A percentile compares a stretch with the other conserved stretches of the same genome.
Evolutionary conservation across 2,113 vertebrate species (phyloP).

Genomic region (Scytalopus superciliaris): DNA sequence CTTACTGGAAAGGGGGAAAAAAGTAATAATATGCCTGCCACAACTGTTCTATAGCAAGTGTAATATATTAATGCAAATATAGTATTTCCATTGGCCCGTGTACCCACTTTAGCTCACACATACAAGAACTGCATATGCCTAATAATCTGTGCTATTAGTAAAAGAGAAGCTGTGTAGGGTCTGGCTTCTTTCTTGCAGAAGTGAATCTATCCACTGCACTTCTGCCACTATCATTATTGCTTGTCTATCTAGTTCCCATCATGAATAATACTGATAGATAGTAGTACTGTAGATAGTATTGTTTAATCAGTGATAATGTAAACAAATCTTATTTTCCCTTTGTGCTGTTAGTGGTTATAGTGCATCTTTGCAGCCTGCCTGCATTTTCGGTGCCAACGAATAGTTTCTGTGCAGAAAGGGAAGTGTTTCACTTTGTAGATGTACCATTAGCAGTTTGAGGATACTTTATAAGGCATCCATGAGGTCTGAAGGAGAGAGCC

Average conservation of each 20-base stretch:
- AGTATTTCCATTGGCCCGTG: background rate
- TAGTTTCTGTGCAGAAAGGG: background rate
- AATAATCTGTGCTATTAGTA: background rate
- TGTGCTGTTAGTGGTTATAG: background rate
- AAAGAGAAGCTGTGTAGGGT: background rate
- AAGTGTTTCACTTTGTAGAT: background rate
- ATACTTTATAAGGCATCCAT: background rate
- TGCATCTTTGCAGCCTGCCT: background rate
- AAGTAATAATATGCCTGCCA: background rate
- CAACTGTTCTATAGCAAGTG: background rate
- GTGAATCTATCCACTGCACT: background rate
- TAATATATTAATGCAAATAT: background rate
- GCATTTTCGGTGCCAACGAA: background rate
- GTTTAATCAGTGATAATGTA: background rate
- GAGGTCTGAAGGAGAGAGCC: background rate
- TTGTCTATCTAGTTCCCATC: background rate
- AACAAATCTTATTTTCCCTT: background rate
- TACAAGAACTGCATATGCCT: background rate
- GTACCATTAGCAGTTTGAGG: background rate
- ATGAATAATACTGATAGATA: background rate
- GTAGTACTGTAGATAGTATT: background rate
- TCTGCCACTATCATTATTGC: background rate
- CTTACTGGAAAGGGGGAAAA: background rate
- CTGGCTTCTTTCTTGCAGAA: background rate
- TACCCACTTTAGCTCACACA: background rate